Evolutionary conservation across 2,888 invertebrate genomes (phyloP).

Genomic region (Pterostichus madidus): DNA sequence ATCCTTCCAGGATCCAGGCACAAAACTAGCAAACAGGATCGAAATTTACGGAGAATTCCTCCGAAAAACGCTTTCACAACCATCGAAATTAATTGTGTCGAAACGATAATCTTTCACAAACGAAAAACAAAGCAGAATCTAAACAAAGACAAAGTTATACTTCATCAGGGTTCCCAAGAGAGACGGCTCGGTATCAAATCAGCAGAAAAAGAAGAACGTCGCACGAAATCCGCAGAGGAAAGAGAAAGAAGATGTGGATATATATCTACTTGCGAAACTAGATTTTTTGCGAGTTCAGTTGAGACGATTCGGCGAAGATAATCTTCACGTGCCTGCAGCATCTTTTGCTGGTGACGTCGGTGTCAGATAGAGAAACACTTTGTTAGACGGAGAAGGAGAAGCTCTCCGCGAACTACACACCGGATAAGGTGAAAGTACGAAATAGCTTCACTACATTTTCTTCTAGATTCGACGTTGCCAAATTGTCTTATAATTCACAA

Average conservation of each 20-base stretch:
- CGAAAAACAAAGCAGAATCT: constrained; percentile 36
- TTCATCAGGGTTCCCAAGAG: not conserved
- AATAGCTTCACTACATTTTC: constrained; percentile 3
- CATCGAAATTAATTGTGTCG: constrained; percentile 36
- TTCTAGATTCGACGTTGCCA: constrained; percentile 11
- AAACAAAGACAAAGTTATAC: constrained; percentile 25
- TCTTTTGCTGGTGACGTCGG: constrained; percentile 5
- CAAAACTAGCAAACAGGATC: too few relatives aligned
- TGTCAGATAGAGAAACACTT: not conserved
- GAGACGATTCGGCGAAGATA: constrained; percentile 32
- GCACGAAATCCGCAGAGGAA: not conserved
- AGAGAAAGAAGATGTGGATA: constrained; percentile 9
- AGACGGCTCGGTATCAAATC: not conserved
- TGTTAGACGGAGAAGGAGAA: not conserved
- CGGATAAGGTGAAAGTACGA: constrained; percentile 32
- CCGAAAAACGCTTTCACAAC: not conserved
- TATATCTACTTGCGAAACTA: constrained; percentile 45
- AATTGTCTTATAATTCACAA: not conserved
- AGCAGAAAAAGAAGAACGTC: not conserved
- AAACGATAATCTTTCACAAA: constrained; percentile 49
- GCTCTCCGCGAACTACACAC: not conserved
- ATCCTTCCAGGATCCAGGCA: too few relatives aligned
- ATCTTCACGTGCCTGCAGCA: constrained; percentile 36
- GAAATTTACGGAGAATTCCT: too few relatives aligned
- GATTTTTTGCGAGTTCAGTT: constrained; percentile 37